Evolutionary conservation across 2,797 vertebrate genomes (phyloP), one percentile per base, ranked within the genome.

Genomic region (Lagocephalus sceleratus): DNA sequence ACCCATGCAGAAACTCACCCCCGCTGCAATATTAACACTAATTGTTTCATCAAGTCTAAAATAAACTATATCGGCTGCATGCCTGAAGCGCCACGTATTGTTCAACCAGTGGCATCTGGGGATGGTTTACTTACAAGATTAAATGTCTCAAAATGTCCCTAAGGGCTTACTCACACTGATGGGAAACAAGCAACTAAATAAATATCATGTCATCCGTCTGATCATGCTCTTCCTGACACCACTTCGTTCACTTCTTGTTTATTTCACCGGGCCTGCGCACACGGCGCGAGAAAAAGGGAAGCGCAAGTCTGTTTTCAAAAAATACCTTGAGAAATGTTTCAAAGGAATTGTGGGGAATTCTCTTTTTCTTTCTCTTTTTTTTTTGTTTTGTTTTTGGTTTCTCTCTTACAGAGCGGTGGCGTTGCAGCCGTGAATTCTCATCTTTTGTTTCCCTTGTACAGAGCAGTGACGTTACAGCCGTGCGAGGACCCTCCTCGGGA

Each of bases 181-280:
- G 82, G 85, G 85, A 90, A 88, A 86, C 85, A 81, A 89, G 82
- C 81, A 80, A 65, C 82, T 88, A 87, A 91, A 90, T 84, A 90
- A 90, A 90, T 81, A 88, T 60, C 63, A 61, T 75, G 77, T 84
- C 84, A 82, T 79, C 66, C 54, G 65, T 83, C 76, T 76, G 73
- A 85, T 83, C 63, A 47, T 60, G 57, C 71, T 68, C 82, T 87
- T 88, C 84, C 79, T 79, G 80, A 84, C 87, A 84, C 77, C 60
- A 85, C 79, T 76, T 85, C 82, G 75, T 86, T 77, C 79, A 84
- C 73, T 82, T 78, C 71, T 88, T 89, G 85, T 91, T 89, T 86
- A 88, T 84, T 79, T 81, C 54, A 70, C 71, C 69, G 78, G 65
- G 68, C 22, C 50, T 62, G 45, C 20, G 20, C 35, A 16, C 57